Evolutionary conservation across 2,888 invertebrate species (phyloP).

Genomic region (Drosophila kambysellisi): DNA sequence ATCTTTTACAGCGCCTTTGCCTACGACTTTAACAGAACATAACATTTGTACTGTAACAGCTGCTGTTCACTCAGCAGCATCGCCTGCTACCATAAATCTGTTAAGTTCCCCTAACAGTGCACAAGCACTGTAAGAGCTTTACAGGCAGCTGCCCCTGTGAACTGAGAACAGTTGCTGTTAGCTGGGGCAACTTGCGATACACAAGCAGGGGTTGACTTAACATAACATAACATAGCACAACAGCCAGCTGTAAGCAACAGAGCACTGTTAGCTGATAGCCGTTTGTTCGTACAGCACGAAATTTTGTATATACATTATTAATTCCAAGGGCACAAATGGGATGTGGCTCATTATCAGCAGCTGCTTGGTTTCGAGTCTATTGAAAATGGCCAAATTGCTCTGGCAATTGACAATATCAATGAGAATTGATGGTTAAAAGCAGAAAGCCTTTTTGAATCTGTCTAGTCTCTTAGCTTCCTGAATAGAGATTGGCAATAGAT

Average conservation of each 20-base stretch:
- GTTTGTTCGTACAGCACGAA: not conserved
- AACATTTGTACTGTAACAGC: not conserved
- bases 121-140: conserved; percentile 2
- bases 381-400: conserved; percentile 49
- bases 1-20: not conserved
- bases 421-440: conserved; percentile 34
- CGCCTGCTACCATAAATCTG: conserved; percentile 26
- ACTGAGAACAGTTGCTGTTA: conserved; percentile 59
- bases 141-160: conserved; percentile 34
- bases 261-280: not conserved
- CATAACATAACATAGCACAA: conserved; percentile 1
- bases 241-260: conserved; percentile 1
- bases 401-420: conserved; percentile 56
- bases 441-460: conserved; percentile 27
- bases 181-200: conserved; percentile 28
- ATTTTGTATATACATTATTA: conserved; percentile 29
- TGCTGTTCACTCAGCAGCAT: not conserved
- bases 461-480: conserved; percentile 12
- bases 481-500: conserved; percentile 28
- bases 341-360: conserved; percentile 14
- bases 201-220: conserved; percentile 36
- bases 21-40: conserved; percentile 7
- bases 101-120: conserved; percentile 25
- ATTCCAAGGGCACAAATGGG: conserved; percentile 38
- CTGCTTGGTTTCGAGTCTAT: conserved; percentile 12